These are phyloP conservation scores for Aspidiotus rigidus DNA, from an alignment of 2,888 invertebrate species.

Conservation along the genomic window DNA sequence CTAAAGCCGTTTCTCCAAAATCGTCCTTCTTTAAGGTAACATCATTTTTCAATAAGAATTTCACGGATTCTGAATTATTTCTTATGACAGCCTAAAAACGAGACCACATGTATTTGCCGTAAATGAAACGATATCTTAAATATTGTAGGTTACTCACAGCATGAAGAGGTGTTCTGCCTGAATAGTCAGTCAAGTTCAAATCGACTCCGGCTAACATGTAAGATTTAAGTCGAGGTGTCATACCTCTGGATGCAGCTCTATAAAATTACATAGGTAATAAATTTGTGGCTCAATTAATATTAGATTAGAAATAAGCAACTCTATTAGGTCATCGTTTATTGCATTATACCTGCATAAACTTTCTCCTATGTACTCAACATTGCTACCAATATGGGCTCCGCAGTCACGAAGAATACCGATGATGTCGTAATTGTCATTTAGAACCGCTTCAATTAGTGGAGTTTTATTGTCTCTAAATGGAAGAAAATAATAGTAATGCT, in stretches of 20 bases:
- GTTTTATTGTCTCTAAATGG: slow-evolving; percentile 53
- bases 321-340: too few species aligned
- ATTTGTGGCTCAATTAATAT: background rate
- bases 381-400: slow-evolving; percentile 61
- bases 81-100: slow-evolving; percentile 51
- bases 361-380: slow-evolving; percentile 52
- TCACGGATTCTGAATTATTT: slow-evolving; percentile 47
- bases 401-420: slow-evolving; percentile 60
- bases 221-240: slow-evolving; percentile 51
- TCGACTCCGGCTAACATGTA: slow-evolving; percentile 59
- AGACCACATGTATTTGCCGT: too few species aligned
- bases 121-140: background rate
- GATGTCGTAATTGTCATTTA: slow-evolving; percentile 53
- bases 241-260: slow-evolving; percentile 54
- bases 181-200: slow-evolving; percentile 52
- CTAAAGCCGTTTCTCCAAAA: slow-evolving; percentile 49
- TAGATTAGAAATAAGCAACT: too few species aligned
- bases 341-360: slow-evolving; percentile 52
- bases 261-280: slow-evolving; percentile 37
- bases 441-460: slow-evolving; percentile 61
- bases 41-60: slow-evolving; percentile 48
- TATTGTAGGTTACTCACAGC: slow-evolving; percentile 44
- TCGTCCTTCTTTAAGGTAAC: slow-evolving; percentile 47
- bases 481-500: too few species aligned
- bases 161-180: slow-evolving; percentile 60